Evolutionary conservation across 2,888 invertebrate genomes (phyloP).

Genomic region (Pocota personata): DNA sequence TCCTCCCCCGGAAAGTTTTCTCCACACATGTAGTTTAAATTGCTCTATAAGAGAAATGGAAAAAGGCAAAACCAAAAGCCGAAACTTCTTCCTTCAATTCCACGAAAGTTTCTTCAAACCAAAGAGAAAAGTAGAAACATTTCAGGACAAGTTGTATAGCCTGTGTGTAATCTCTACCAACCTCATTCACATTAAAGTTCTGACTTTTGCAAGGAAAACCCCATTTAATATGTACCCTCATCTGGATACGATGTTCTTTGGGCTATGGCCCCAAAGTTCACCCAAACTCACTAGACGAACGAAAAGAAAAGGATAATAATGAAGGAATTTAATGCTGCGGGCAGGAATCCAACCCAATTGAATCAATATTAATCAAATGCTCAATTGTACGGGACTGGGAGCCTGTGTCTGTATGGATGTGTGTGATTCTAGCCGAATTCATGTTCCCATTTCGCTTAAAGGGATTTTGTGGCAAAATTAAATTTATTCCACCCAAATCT

Average conservation of each 20-base stretch:
- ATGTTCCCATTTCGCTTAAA: conserved; percentile 31
- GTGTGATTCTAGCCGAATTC: conserved; percentile 7
- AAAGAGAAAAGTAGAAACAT: neutral
- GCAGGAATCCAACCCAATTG: conserved; percentile 58
- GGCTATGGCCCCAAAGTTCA: conserved; percentile 7
- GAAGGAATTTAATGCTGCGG: conserved; percentile 55
- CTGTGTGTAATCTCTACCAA: neutral
- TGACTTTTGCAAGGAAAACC: conserved; percentile 27
- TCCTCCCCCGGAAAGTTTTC: neutral
- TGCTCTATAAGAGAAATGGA: neutral
- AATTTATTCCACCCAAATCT: conserved; percentile 37
- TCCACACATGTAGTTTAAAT: conserved; percentile 19
- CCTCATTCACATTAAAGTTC: conserved; percentile 35
- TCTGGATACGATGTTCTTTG: neutral
- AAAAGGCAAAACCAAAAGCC: neutral
- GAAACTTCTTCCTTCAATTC: conserved; percentile 11
- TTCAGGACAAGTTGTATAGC: conserved; percentile 6
- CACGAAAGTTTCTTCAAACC: conserved; percentile 3
- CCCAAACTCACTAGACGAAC: conserved; percentile 6
- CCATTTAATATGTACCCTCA: neutral
- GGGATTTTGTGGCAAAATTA: conserved; percentile 45
- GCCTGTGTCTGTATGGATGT: neutral
- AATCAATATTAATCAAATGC: conserved; percentile 63
- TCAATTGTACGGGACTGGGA: conserved; percentile 15
- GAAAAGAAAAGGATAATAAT: conserved; percentile 41